Evolutionary conservation across 2,888 invertebrate genomes (phyloP).

Genomic region (Cepaea hortensis): DNA sequence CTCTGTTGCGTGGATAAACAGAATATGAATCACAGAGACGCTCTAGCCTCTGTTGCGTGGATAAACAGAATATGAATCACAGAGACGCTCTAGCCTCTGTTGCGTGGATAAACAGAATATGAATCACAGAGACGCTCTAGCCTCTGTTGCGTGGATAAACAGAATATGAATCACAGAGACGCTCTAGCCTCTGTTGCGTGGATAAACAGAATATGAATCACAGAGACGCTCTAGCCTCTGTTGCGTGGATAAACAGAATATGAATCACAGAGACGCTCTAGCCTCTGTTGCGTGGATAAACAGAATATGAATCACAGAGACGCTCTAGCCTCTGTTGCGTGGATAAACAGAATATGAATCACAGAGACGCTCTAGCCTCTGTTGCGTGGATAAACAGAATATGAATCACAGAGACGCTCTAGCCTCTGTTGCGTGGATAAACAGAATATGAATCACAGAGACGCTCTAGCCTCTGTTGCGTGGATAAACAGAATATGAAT

Average conservation of each 20-base stretch:
- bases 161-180: background rate
- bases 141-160: too few relatives aligned
- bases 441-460: background rate
- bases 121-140: background rate
- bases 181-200: background rate
- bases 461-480: too few relatives aligned
- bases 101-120: too few relatives aligned
- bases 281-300: too few relatives aligned
- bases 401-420: too few relatives aligned
- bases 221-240: background rate
- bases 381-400: background rate
- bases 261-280: too few relatives aligned
- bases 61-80: too few relatives aligned
- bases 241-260: background rate
- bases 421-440: too few relatives aligned
- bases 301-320: background rate
- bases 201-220: too few relatives aligned
- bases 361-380: too few relatives aligned
- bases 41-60: background rate
- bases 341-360: background rate
- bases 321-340: too few relatives aligned
- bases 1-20: too few relatives aligned
- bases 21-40: background rate
- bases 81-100: background rate
- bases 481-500: background rate